Evolutionary conservation across 2,797 vertebrate species (phyloP).

Genomic region (Hippoglossus hippoglossus): DNA sequence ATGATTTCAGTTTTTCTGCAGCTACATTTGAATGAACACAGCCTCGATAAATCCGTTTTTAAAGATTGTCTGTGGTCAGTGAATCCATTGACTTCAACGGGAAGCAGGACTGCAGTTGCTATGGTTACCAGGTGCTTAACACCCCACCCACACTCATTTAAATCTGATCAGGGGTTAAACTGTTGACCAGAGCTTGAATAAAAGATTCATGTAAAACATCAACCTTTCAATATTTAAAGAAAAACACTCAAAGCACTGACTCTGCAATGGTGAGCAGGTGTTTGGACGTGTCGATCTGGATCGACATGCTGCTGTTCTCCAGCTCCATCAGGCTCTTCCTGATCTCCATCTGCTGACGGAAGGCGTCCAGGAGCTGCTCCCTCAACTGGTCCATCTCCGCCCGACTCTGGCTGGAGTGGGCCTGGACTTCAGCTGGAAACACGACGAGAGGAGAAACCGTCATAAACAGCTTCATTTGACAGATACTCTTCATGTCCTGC

Average conservation of each 20-base stretch:
- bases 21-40: background rate
- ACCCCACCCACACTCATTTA: too few relatives aligned
- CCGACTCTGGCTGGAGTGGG: slow-evolving; percentile 83
- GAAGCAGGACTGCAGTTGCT: background rate
- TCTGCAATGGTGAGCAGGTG: slow-evolving; percentile 89
- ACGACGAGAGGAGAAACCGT: background rate
- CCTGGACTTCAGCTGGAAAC: slow-evolving; percentile 87
- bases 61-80: background rate
- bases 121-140: background rate
- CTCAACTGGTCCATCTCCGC: slow-evolving; percentile 85
- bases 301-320: slow-evolving; percentile 88
- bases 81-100: background rate
- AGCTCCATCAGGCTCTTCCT: slow-evolving; percentile 88
- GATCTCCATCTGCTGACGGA: slow-evolving; percentile 91
- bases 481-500: background rate
- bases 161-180: too few relatives aligned
- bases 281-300: slow-evolving; percentile 90
- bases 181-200: background rate
- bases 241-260: slow-evolving; percentile 69
- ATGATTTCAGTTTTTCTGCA: background rate
- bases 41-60: background rate
- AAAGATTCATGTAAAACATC: background rate
- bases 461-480: background rate
- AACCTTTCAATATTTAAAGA: too few relatives aligned
- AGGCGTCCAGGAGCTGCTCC: slow-evolving; percentile 88